A percentile compares a stretch with the other conserved stretches of the same genome.
Conservation (phyloP, 2,888 invertebrate species). For the Helleia helle region DNA sequence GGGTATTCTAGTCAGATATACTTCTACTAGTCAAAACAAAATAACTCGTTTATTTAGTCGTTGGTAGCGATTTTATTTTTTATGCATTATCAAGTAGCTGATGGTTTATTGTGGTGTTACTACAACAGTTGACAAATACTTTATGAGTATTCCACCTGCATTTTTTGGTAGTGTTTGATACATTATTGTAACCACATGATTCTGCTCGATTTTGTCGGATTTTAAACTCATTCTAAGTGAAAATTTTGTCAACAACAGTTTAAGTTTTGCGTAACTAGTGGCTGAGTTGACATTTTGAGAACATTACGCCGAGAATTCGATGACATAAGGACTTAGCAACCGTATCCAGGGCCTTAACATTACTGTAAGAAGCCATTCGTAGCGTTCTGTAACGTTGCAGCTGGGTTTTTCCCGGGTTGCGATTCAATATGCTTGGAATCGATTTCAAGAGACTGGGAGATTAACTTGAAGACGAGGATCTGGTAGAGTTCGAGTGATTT, state of each 20-base stretch:
- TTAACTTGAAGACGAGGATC: slow-evolving; percentile 11
- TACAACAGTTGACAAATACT: too few species aligned
- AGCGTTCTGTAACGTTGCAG: neutral
- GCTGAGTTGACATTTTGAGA: neutral
- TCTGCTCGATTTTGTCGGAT: neutral
- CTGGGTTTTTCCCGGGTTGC: neutral
- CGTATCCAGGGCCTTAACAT: slow-evolving; percentile 7
- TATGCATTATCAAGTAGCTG: too few species aligned
- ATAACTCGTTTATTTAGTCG: too few species aligned
- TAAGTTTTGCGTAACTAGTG: neutral
- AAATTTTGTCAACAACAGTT: neutral
- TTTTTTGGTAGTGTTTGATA: too few species aligned
- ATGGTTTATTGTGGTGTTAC: too few species aligned
- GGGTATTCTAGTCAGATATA: slow-evolving; percentile 24
- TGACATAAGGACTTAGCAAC: neutral
- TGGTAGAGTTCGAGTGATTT: slow-evolving; percentile 13
- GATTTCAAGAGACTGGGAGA: slow-evolving; percentile 15
- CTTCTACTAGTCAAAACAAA: slow-evolving; percentile 12
- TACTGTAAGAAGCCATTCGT: slow-evolving; percentile 8
- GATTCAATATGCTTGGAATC: slow-evolving; percentile 14
- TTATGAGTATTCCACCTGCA: too few species aligned
- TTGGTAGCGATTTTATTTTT: too few species aligned
- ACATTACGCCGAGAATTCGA: neutral
- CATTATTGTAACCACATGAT: neutral
- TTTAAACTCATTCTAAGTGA: neutral